These are phyloP conservation scores for Astropecten irregularis DNA, from an alignment of 53 echinoderm and acorn worm genomes.

Conservation along the genomic window DNA sequence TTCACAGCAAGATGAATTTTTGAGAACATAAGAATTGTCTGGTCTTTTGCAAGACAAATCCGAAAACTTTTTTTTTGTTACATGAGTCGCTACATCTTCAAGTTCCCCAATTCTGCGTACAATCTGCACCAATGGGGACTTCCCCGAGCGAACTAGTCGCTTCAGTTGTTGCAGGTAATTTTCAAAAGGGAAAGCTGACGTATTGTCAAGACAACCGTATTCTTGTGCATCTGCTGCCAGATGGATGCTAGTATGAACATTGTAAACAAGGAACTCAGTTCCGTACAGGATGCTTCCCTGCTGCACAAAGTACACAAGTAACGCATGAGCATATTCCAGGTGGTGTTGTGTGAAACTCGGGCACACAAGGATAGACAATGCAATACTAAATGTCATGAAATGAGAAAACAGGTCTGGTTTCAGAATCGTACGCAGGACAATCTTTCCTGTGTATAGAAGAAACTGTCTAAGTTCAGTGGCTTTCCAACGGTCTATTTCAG, in stretches of 20 bases:
- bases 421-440: not conserved
- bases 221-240: not conserved
- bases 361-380: conserved; percentile 6
- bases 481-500: conserved; percentile 28
- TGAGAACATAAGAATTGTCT: conserved; percentile 65
- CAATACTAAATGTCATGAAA: conserved; percentile 15
- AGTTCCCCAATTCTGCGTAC: too few species aligned
- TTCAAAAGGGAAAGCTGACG: conserved; percentile 15
- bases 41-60: conserved; percentile 57
- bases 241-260: conserved; percentile 16
- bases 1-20: conserved; percentile 67
- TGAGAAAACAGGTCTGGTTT: not conserved
- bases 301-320: not conserved
- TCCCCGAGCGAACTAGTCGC: not conserved
- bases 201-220: not conserved
- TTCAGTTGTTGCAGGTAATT: conserved; percentile 22
- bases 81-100: not conserved
- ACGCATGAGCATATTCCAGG: not conserved
- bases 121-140: not conserved
- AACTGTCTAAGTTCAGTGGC: conserved; percentile 32
- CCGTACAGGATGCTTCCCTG: conserved; percentile 11
- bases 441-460: conserved; percentile 23
- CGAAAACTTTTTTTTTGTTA: conserved; percentile 22
- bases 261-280: conserved; percentile 17
- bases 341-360: not conserved